phyloP scores from a whole-genome alignment of 1,140 invertebrate genomes.

The Heterodera schachtii region DNA sequence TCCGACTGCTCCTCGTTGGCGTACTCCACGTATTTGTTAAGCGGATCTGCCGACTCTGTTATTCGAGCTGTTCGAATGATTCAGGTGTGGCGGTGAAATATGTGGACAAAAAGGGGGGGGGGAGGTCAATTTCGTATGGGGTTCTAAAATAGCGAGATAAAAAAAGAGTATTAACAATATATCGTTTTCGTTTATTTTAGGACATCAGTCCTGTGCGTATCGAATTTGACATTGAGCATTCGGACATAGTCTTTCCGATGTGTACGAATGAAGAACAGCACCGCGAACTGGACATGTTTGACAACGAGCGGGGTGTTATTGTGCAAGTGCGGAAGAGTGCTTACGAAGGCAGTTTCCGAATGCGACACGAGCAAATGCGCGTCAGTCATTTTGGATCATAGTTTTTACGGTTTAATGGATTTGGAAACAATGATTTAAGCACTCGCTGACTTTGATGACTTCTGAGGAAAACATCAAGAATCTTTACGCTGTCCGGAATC shows the following conservation, averaged over 20 bases:
- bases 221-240: slow-evolving; percentile 44
- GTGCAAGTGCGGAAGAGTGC: slow-evolving; percentile 33
- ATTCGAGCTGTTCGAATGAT: slow-evolving; percentile 30
- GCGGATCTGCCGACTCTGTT: slow-evolving; percentile 34
- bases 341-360: slow-evolving; percentile 39
- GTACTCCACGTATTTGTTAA: slow-evolving; percentile 33
- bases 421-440: slow-evolving; percentile 24
- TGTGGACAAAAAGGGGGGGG: too few species aligned
- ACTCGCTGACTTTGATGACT: slow-evolving; percentile 36
- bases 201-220: slow-evolving; percentile 35
- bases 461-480: slow-evolving; percentile 41
- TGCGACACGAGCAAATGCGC: slow-evolving; percentile 37
- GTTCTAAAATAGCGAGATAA: too few species aligned
- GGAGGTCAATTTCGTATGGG: too few species aligned
- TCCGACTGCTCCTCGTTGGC: slow-evolving; percentile 1
- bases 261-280: slow-evolving; percentile 27
- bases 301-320: slow-evolving; percentile 36
- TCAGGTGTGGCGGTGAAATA: slow-evolving; percentile 16
- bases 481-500: slow-evolving; percentile 33
- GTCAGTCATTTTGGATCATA: slow-evolving; percentile 17
- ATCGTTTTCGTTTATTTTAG: background rate
- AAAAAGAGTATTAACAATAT: too few species aligned
- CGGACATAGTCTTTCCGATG: slow-evolving; percentile 25
- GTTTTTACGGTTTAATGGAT: too few species aligned
- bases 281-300: slow-evolving; percentile 35